These are phyloP conservation scores for Fistularia commersonii DNA, from an alignment of 2,797 vertebrate species.

Conservation along the genomic window DNA sequence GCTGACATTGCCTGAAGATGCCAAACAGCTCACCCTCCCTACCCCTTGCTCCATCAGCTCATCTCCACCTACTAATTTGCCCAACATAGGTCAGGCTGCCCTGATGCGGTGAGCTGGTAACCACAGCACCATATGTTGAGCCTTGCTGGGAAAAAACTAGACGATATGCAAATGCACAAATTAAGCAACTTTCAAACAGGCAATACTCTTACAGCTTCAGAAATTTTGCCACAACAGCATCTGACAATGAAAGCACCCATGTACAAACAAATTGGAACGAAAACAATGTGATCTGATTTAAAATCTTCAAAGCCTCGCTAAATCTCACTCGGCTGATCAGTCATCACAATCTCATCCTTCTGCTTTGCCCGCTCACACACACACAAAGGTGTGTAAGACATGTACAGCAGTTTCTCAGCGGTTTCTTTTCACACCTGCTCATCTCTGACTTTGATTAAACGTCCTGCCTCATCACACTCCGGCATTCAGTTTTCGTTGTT, in stretches of 20 bases:
- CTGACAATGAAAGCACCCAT: not conserved
- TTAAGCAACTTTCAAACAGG: too few species aligned
- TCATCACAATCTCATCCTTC: constrained; percentile 60
- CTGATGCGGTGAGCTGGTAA: constrained; percentile 38
- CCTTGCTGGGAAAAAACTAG: constrained; percentile 8
- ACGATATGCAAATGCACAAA: constrained; percentile 11
- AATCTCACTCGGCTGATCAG: constrained; percentile 27
- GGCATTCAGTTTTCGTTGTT: constrained; percentile 58
- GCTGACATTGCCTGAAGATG: constrained; percentile 32
- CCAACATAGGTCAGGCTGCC: constrained; percentile 34
- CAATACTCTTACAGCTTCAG: too few species aligned
- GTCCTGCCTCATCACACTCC: constrained; percentile 49
- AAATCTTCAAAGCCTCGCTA: constrained; percentile 39
- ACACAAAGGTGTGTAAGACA: constrained; percentile 17
- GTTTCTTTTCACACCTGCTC: constrained; percentile 61
- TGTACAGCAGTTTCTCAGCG: constrained; percentile 46
- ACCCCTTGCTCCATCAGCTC: constrained; percentile 30
- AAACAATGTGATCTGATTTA: constrained; percentile 20
- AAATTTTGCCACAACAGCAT: constrained; percentile 4
- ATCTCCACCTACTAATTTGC: constrained; percentile 67
- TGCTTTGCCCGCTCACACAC: constrained; percentile 14
- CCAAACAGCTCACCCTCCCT: constrained; percentile 45
- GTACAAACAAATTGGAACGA: constrained; percentile 27
- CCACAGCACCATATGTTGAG: constrained; percentile 53
- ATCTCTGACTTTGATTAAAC: constrained; percentile 70